Base-by-base conservation (phyloP, 2,797 vertebrate species). In the Neostethus bicornis region DNA sequence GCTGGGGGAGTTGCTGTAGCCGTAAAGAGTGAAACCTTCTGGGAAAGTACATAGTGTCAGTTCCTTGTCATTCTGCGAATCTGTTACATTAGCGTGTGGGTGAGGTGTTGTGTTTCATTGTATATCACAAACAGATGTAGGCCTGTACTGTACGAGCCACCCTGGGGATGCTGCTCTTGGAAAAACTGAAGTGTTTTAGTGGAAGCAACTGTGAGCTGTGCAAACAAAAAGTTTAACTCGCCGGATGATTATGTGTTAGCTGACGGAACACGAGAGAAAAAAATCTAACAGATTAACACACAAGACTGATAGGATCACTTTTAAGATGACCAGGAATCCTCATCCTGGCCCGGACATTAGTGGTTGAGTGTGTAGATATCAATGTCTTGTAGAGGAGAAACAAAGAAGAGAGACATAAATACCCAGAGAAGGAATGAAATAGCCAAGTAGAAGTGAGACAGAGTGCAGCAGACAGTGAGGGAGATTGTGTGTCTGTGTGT, bases 61-160 rank as follows among this genome's bases (percentile, higher is more conserved):
- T 75, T 76, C 73, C 69, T 80, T 55, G 79, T 73, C 56, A 52
- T 66, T 47, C 76, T 61, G 85, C 77, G 82, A 81, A 79, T 77
- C 68, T 70, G 80, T 81, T 82, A 80, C 85, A 81, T 54, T 66
- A 70, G 71, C 20, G 56, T 70, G 81, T 76, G 79, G 79, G 72
- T 73, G 77, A 85, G 81, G 86, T 73, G 77, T 79, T 73, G 77
- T 54, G 45, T 90, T 87, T 79, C 82, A 63, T 25, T 66, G 75
- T 80, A 84, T 83, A 86, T 90, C 80, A 77, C 73, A 86, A 88
- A 80, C 87, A 87, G 81, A 89, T 88, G 85, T 81, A 73, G 82
- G 81, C 73, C 80, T 56, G 26, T 34, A 69, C 81, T 54, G 29
- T 24, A 66, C 47, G 17, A 77, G 81, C 65, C 77, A 56, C 74